These are phyloP conservation scores for Tragelaphus oryx DNA, from an alignment of 2,797 vertebrate genomes.

Conservation along the genomic window DNA sequence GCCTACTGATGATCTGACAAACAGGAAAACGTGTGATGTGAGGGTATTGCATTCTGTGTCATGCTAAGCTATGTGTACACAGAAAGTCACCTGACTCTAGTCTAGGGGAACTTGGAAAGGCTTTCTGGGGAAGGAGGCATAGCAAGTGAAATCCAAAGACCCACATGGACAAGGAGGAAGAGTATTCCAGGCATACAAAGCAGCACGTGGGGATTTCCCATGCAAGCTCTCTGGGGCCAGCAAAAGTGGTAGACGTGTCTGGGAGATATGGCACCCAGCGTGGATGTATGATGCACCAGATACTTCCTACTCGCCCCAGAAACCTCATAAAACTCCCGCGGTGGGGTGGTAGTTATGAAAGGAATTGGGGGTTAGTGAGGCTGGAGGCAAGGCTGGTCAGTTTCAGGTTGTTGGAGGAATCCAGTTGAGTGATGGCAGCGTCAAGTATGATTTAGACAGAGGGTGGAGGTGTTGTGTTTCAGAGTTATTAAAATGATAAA, in stretches of 20 bases:
- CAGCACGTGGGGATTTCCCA: neutral
- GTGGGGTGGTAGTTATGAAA: neutral
- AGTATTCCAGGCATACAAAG: neutral
- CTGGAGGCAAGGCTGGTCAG: neutral
- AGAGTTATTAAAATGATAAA: neutral
- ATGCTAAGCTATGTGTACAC: neutral
- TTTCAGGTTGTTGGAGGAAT: neutral
- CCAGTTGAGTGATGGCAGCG: neutral
- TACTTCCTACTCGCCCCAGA: neutral
- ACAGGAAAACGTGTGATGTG: neutral
- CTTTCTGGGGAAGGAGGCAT: neutral
- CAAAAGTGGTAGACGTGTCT: neutral
- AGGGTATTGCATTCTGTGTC: neutral
- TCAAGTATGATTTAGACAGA: neutral
- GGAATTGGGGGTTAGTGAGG: neutral
- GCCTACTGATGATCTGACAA: neutral
- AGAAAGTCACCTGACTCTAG: neutral
- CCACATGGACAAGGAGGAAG: neutral
- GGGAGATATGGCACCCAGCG: fast-evolving
- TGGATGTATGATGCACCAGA: neutral
- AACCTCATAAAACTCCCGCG: neutral
- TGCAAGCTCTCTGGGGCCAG: neutral
- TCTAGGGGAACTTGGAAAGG: neutral
- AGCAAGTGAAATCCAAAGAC: neutral
- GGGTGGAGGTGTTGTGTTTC: neutral